A percentile compares a stretch with the other conserved stretches of the same genome.
Conservation (phyloP, 2,888 invertebrate genomes). For the Rotaria socialis region DNA sequence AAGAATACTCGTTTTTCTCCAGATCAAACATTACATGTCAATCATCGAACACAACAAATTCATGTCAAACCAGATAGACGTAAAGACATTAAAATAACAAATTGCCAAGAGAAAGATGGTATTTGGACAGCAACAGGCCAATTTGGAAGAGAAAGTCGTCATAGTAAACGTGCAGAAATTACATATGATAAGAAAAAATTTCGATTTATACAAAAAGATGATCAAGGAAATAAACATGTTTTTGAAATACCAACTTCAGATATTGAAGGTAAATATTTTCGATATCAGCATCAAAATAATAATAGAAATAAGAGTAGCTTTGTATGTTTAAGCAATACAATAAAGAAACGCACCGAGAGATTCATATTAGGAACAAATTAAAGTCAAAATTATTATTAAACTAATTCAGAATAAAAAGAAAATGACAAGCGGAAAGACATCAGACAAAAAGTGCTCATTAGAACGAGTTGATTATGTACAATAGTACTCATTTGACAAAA, state of each 20-base stretch:
- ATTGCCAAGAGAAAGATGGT: conserved; percentile 36
- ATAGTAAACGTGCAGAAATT: conserved; percentile 31
- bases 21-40: background rate
- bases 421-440: too few relatives aligned
- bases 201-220: conserved; percentile 3
- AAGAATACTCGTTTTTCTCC: background rate
- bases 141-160: conserved; percentile 17
- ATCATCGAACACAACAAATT: background rate
- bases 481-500: too few relatives aligned
- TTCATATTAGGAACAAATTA: too few relatives aligned
- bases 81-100: conserved; percentile 32
- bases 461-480: too few relatives aligned
- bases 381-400: too few relatives aligned
- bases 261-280: background rate
- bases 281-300: too few relatives aligned
- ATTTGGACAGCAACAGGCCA: conserved; percentile 19
- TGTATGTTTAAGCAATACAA: too few relatives aligned
- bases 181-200: conserved; percentile 25
- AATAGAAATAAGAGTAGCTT: too few relatives aligned
- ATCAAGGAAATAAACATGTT: conserved; percentile 17
- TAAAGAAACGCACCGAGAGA: too few relatives aligned
- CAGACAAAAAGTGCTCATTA: too few relatives aligned
- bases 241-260: background rate
- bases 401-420: too few relatives aligned
- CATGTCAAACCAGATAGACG: background rate